Evolutionary conservation across 2,888 invertebrate species (phyloP), one percentile per base, ranked within the genome.

Genomic region (Smittia aterrima): DNA sequence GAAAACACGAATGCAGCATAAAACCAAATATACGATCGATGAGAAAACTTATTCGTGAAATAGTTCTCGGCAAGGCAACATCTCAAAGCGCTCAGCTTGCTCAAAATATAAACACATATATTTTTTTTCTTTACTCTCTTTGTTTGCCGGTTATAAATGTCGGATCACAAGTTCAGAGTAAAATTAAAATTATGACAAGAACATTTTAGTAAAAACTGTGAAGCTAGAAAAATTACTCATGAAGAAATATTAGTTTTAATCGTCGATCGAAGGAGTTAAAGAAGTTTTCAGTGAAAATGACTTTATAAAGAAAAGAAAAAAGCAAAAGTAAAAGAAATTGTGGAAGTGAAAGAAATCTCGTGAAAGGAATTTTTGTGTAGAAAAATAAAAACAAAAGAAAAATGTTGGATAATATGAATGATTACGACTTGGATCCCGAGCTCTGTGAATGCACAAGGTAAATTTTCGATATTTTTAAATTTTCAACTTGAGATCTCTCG

Each of bases 381-480:
- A 54, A 54, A 54, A 68, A 47, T 25, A 24, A 13, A 53, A 70
- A 53, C 20, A 9, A 32, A 62, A 11, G 22, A 20, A 62, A 58
- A 72, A 72, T 40, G 72, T 16, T 72, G 58, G 72, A 72, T 38
- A 62, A 62, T 40, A 32, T 72, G 16, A 62, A 72, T 38, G 62
- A 72, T 27, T 72, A 38, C 16, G 72, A 72, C 16, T 62, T 72
- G 38, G 72, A 64, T 64, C 64, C 64, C 79, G 79, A 79, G 75
- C 76, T 79, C 75, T 78, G 81, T 80, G 83, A 83, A 78, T 82
- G 81, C 78, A 79, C 80, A 79, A 83, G 83, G 83, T 83, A 83
- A 82, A 77, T 68, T 66, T 67, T 53, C 11, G 53, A 68, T 66
- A 22, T 25, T 24, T 24, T 7, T 1, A 7, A 64, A 22, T 62